Percentiles rank a stretch among this genome's conserved stretches.
Conservation (phyloP, 92 coral and sea anemone genomes). For the Epizoanthus illoricatus region DNA sequence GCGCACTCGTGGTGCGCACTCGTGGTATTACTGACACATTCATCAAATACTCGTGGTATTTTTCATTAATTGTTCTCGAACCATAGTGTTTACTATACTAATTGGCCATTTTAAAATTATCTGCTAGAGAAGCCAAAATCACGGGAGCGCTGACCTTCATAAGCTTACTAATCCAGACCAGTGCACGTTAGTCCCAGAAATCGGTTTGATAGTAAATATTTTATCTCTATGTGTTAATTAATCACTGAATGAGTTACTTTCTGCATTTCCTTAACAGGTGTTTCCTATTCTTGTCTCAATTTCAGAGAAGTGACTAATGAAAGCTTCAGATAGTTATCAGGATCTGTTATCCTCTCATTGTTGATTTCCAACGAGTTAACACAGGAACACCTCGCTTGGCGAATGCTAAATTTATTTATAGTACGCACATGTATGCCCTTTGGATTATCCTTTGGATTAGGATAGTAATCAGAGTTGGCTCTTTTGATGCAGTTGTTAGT, state of each 20-base stretch:
- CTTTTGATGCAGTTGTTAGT: background rate
- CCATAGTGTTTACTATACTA: no score
- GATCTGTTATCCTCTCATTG: background rate
- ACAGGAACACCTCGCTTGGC: background rate
- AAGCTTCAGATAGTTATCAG: background rate
- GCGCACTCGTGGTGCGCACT: no score
- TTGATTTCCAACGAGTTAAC: background rate
- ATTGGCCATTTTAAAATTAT: background rate
- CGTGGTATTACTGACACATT: no score
- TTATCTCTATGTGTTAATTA: background rate
- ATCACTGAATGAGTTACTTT: background rate
- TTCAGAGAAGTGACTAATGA: background rate
- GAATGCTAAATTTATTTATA: background rate
- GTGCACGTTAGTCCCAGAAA: background rate
- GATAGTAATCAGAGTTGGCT: background rate
- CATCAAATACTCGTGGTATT: no score
- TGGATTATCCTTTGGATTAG: no score
- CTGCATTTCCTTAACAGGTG: background rate
- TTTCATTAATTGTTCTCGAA: no score
- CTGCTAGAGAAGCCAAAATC: background rate
- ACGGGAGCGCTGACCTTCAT: background rate
- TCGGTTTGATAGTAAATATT: background rate
- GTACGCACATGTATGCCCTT: no score
- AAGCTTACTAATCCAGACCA: background rate
- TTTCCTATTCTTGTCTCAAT: background rate